These are phyloP conservation scores for Heterodera filipjevi DNA, from an alignment of 2,888 invertebrate genomes.

Conservation along the genomic window DNA sequence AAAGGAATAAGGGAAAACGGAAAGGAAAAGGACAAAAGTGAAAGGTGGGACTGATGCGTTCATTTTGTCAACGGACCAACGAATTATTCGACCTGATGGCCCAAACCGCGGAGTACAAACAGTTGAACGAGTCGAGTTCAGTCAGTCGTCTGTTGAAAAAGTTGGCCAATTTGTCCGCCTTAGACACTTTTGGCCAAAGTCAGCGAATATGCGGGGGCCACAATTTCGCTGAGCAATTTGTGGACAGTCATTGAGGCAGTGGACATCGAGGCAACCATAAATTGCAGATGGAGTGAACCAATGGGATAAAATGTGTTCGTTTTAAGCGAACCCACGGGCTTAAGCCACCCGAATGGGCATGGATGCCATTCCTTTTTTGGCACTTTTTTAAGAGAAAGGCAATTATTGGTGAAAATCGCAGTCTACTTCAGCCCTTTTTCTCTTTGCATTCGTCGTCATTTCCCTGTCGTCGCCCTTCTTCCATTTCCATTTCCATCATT, in stretches of 20 bases:
- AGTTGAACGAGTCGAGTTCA: conserved; percentile 27
- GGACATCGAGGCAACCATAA: conserved; percentile 41
- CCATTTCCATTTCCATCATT: too few species aligned
- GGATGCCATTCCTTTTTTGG: too few species aligned
- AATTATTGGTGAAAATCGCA: too few species aligned
- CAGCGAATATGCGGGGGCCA: conserved; percentile 37
- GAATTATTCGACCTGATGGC: conserved; percentile 27
- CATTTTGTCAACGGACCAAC: conserved; percentile 27
- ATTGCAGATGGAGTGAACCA: background rate
- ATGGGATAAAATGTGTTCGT: background rate
- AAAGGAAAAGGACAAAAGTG: background rate
- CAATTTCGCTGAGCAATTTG: conserved; percentile 42
- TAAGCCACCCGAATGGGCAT: conserved; percentile 31
- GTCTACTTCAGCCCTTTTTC: too few species aligned
- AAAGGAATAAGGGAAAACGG: too few species aligned
- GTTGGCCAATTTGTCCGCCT: background rate
- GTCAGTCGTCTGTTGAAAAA: conserved; percentile 7
- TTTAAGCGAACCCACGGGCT: conserved; percentile 29
- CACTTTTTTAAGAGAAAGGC: too few species aligned
- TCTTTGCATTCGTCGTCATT: too few species aligned
- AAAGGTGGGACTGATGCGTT: conserved; percentile 32
- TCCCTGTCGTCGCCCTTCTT: too few species aligned
- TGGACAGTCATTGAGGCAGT: conserved; percentile 44
- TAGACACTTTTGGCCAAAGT: conserved; percentile 28
- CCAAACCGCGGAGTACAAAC: conserved; percentile 24